Conservation (phyloP, 2,113 vertebrate species). For the Malurus cyaneus region DNA sequence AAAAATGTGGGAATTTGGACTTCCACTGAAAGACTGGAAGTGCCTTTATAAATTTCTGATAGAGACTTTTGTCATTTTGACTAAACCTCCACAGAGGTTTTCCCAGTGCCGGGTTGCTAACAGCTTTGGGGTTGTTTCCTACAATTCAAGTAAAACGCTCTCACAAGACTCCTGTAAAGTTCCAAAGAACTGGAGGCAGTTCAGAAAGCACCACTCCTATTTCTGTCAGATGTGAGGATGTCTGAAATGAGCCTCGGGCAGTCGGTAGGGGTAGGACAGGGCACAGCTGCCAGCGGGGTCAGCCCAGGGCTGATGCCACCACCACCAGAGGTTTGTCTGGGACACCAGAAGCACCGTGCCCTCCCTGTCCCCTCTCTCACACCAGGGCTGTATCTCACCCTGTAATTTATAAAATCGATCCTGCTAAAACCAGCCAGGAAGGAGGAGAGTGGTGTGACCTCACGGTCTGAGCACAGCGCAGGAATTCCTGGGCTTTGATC, state of each 20-base stretch:
- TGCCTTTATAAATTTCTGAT: neutral
- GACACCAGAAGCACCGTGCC: neutral
- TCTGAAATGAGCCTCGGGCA: neutral
- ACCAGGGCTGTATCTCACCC: neutral
- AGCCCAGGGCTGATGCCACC: neutral
- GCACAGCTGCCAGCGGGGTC: neutral
- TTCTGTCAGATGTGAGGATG: neutral
- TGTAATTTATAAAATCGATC: neutral
- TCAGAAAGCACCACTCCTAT: neutral
- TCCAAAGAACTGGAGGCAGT: neutral
- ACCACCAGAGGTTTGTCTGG: rapidly evolving
- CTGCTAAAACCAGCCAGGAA: neutral
- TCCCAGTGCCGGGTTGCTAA: neutral
- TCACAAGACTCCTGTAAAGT: neutral
- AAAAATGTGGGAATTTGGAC: neutral
- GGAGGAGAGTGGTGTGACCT: neutral
- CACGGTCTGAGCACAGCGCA: neutral
- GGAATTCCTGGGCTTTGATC: slow-evolving; percentile 4
- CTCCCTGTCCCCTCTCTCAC: neutral
- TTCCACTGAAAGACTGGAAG: neutral
- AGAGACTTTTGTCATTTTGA: neutral
- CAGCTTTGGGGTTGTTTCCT: neutral
- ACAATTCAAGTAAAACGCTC: neutral
- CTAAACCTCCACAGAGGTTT: neutral
- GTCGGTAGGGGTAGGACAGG: neutral